Percentiles rank a stretch among this genome's conserved stretches.
These are phyloP conservation scores for Oreochromis grahami DNA, from an alignment of 2,797 vertebrate genomes.

Conservation along the genomic window DNA sequence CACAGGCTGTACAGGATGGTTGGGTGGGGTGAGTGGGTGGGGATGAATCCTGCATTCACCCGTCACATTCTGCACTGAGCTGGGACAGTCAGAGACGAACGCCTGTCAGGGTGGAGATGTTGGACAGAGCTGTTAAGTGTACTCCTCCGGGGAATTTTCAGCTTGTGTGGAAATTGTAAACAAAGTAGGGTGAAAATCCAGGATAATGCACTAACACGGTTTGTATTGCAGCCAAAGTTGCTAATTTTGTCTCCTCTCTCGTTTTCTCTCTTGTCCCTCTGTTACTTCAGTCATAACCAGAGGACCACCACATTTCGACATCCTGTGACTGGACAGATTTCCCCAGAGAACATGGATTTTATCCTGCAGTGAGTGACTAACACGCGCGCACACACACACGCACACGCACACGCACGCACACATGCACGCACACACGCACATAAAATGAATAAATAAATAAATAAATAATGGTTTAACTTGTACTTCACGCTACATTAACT, in stretches of 20 bases:
- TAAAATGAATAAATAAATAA: too few species aligned
- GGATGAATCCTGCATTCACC: slow-evolving; percentile 11
- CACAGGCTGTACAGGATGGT: background rate
- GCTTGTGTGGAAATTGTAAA: slow-evolving; percentile 14
- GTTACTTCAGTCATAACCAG: slow-evolving; percentile 86
- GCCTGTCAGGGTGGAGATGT: slow-evolving; percentile 12
- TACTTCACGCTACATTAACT: too few species aligned
- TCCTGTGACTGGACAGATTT: slow-evolving; percentile 89
- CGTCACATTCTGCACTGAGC: slow-evolving; percentile 53
- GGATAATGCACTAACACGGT: slow-evolving; percentile 5
- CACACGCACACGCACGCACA: too few species aligned
- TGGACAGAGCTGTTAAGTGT: slow-evolving; percentile 12
- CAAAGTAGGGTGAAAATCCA: slow-evolving; percentile 12
- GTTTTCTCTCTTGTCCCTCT: slow-evolving; percentile 13
- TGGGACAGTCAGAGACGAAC: slow-evolving; percentile 39
- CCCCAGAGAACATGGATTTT: slow-evolving; percentile 88
- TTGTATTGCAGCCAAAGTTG: background rate
- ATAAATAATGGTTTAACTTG: too few species aligned
- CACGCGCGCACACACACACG: too few species aligned
- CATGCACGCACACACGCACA: too few species aligned
- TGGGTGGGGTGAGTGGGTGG: slow-evolving; percentile 33
- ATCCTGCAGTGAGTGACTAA: slow-evolving; percentile 86
- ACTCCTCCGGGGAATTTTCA: slow-evolving; percentile 23
- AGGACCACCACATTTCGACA: slow-evolving; percentile 87
- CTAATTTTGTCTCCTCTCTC: slow-evolving; percentile 39